Conservation (phyloP, 1,140 invertebrate genomes). For the Drosophila suzukii region DNA sequence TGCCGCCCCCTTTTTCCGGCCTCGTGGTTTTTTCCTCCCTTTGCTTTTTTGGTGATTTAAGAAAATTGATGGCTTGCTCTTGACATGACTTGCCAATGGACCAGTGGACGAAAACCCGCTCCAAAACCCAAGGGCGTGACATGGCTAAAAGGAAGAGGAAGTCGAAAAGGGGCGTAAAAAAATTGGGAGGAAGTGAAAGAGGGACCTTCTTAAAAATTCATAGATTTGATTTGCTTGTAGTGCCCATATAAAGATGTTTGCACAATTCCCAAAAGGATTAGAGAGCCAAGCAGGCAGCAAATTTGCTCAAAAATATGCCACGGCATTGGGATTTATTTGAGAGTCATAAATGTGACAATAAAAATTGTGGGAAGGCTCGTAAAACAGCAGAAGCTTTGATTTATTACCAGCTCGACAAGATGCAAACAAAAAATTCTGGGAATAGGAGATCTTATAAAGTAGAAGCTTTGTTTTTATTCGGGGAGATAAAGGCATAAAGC, state of each 20-base stretch:
- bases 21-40: conserved; percentile 20
- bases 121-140: conserved; percentile 22
- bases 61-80: conserved; percentile 74
- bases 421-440: not conserved
- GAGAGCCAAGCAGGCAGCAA: conserved; percentile 12
- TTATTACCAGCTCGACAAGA: conserved; percentile 1
- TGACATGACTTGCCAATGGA: conserved; percentile 52
- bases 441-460: no score
- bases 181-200: not conserved
- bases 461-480: not conserved
- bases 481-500: no score
- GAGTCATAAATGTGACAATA: conserved; percentile 55
- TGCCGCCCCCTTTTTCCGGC: not conserved
- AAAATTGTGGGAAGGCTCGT: conserved; percentile 30
- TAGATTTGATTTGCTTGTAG: conserved; percentile 66
- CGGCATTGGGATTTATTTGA: conserved; percentile 33
- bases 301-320: conserved; percentile 11
- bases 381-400: conserved; percentile 22
- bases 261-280: conserved; percentile 65
- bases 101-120: not conserved
- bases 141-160: conserved; percentile 24
- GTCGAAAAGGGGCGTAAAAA: not conserved
- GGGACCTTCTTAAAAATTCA: conserved; percentile 59
- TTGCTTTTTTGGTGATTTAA: conserved; percentile 68
- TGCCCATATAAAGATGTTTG: conserved; percentile 49